phyloP scores from a whole-genome alignment of 2,888 invertebrate species.

The Tromatobia lineatoria region DNA sequence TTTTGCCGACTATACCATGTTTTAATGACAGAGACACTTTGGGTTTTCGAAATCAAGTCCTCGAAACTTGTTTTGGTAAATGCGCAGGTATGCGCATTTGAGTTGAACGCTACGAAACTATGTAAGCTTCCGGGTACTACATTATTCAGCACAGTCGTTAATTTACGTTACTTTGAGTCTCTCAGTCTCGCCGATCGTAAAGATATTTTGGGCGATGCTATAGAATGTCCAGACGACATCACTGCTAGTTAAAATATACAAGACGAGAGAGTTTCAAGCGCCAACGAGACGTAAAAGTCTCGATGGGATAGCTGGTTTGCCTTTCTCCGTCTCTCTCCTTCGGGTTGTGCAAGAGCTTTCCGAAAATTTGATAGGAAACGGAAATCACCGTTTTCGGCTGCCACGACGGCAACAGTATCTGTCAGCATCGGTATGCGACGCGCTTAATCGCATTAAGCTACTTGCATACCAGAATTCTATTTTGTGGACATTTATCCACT shows the following conservation, averaged over 20 bases:
- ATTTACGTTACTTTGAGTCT: slow-evolving; percentile 34
- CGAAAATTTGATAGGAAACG: slow-evolving; percentile 39
- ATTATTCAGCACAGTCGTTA: slow-evolving; percentile 10
- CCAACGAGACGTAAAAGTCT: slow-evolving; percentile 49
- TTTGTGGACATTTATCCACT: not conserved
- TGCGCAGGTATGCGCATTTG: not conserved
- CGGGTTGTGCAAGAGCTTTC: slow-evolving; percentile 27
- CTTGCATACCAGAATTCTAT: slow-evolving; percentile 10
- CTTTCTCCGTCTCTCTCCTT: not conserved
- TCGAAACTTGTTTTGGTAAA: not conserved
- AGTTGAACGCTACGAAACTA: not conserved
- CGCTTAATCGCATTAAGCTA: slow-evolving; percentile 30
- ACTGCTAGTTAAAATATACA: slow-evolving; percentile 39
- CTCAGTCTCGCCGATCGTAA: slow-evolving; percentile 51
- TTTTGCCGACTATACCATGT: not conserved
- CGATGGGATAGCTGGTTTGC: not conserved
- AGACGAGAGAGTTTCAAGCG: slow-evolving; percentile 22
- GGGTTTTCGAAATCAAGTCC: not conserved
- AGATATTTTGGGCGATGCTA: slow-evolving; percentile 48
- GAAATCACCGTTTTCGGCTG: not conserved
- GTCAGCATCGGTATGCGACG: slow-evolving; percentile 31
- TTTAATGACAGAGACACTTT: not conserved
- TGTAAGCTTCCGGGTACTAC: slow-evolving; percentile 27
- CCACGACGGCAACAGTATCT: slow-evolving; percentile 5
- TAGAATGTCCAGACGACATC: slow-evolving; percentile 47